Evolutionary conservation across 1,140 invertebrate genomes (phyloP), one percentile per base, ranked within the genome.

Genomic region (Magallana ariakensis): DNA sequence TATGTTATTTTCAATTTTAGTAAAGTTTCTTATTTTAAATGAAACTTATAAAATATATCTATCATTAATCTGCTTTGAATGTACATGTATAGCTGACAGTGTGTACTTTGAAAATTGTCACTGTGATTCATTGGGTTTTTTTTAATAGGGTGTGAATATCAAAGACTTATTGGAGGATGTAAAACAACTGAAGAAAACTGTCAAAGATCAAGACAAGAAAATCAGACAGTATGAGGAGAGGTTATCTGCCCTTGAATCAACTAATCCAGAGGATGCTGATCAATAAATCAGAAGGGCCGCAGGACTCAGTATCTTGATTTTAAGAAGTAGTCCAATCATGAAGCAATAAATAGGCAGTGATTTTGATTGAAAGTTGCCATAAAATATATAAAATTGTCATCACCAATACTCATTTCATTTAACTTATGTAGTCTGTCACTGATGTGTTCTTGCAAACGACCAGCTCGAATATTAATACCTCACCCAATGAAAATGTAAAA

Each of bases 101-200:
- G 3, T 46, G 33, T 46, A 46, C 19, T 16, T 4, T 16, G 13
- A 80, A 46, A 80, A 80, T 80, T 80, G 22, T 80, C 19, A 16
- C 3, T 33, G 33, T 46, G 19, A 46, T 80, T 80, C 8, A 46
- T 46, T 46, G 33, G n/a, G n/a, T n/a, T 46, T 46, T 75, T 26
- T 75, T 26, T 75, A 11, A 11, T 26, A 75, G 66, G 66, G 66
- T 11, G 66, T 75, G 85, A 81, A 53, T 26, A 10, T 80, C 62
- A n/a, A 57, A 82, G 75, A 56, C 80, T 56, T 86, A 33, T 15
- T 81, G n/a, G 46, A 86, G 19, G 85, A 86, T 58, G 81, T 86
- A 33, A 80, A 81, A 86, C 13, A 86, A 54, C 33, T 86, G 22
- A 86, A 75, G 57, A 26, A 86, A 22, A 62, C 81, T 1, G 60